Percentiles rank a stretch among this genome's conserved stretches.
phyloP scores from a whole-genome alignment of 2,113 vertebrate genomes.

The Excalfactoria chinensis region DNA sequence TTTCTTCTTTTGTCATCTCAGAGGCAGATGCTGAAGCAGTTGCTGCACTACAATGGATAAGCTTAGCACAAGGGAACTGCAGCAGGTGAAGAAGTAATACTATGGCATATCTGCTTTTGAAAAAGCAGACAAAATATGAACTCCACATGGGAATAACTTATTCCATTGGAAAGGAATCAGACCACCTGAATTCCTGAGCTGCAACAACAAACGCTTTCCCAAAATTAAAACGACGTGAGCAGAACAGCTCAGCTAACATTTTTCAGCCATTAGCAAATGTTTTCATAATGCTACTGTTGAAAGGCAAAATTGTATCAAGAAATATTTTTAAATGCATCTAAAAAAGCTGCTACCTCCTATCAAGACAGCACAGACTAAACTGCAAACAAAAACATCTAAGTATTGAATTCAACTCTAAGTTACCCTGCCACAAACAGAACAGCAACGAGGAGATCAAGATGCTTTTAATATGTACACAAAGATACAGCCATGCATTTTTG shows the following conservation, averaged over 20 bases:
- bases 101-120: neutral
- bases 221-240: neutral
- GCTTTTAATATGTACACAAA: neutral
- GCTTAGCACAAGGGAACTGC: neutral
- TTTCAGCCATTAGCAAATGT: neutral
- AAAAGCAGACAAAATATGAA: neutral
- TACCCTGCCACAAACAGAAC: neutral
- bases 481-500: neutral
- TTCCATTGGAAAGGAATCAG: neutral
- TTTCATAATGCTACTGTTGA: neutral
- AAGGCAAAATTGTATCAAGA: neutral
- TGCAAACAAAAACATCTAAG: neutral
- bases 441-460: neutral
- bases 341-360: neutral
- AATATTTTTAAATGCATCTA: neutral
- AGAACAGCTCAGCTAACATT: neutral
- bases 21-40: rapidly evolving
- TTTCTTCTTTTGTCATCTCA: neutral
- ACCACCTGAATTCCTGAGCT: neutral
- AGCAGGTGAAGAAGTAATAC: neutral
- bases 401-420: neutral
- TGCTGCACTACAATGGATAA: neutral
- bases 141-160: neutral
- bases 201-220: neutral
- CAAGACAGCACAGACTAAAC: neutral